Conservation (phyloP, 2,113 vertebrate species). For the Ciconia stormi region DNA sequence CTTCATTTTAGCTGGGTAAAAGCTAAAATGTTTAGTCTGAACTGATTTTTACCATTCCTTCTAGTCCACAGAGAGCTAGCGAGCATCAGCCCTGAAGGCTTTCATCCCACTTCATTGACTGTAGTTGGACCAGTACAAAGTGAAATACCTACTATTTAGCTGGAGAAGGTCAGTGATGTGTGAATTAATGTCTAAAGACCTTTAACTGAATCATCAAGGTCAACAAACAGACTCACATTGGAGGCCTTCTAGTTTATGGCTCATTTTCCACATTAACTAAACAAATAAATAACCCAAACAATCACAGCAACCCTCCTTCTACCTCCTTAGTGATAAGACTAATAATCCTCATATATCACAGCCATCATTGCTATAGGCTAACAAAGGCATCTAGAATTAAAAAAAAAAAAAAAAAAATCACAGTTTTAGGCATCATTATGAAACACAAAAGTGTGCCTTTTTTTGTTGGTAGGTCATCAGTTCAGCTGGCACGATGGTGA, state of each 20-base stretch:
- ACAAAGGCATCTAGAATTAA: background rate
- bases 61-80: background rate
- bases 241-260: background rate
- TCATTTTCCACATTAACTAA: background rate
- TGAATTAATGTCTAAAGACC: background rate
- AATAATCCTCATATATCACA: background rate
- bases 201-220: conserved; percentile 14
- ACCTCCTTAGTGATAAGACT: background rate
- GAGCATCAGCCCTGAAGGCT: background rate
- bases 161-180: background rate
- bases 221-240: background rate
- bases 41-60: background rate
- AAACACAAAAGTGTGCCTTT: background rate
- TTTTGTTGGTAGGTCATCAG: background rate
- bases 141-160: background rate
- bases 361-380: background rate
- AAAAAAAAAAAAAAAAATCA: background rate
- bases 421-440: background rate
- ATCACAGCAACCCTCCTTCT: background rate
- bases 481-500: background rate
- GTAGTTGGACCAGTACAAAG: background rate
- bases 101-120: background rate
- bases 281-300: background rate
- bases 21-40: background rate
- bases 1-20: background rate